Percentiles rank a stretch among this genome's conserved stretches.
phyloP scores from a whole-genome alignment of 1,140 invertebrate species.

The Diorhabda sublineata region DNA sequence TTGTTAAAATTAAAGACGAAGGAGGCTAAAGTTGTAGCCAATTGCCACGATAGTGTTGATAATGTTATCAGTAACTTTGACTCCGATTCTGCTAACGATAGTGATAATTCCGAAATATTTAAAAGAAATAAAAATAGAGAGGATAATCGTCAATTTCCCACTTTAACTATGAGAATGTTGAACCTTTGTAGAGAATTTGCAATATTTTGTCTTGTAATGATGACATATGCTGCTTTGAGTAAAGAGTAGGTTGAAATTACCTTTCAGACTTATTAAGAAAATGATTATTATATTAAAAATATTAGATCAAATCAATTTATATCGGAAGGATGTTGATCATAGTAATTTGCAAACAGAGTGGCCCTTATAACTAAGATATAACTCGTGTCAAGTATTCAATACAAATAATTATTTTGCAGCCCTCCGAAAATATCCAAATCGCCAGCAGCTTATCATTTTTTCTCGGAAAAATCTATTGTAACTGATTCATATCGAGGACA shows the following conservation, averaged over 20 bases:
- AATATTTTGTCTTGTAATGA: slow-evolving; percentile 51
- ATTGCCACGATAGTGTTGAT: slow-evolving; percentile 24
- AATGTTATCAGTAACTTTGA: slow-evolving; percentile 23
- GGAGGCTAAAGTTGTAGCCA: slow-evolving; percentile 19
- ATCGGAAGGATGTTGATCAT: too few relatives aligned
- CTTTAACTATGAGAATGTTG: slow-evolving; percentile 37
- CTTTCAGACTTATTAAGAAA: not conserved
- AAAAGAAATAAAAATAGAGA: slow-evolving; percentile 11
- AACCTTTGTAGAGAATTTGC: slow-evolving; percentile 41
- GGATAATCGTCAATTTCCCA: slow-evolving; percentile 15
- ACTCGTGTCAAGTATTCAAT: too few relatives aligned
- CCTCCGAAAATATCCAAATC: slow-evolving; percentile 63
- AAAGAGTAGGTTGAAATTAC: slow-evolving; percentile 53
- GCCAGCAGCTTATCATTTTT: slow-evolving; percentile 65
- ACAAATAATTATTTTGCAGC: slow-evolving; percentile 43
- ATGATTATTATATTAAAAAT: too few relatives aligned
- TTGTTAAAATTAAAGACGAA: slow-evolving; percentile 20
- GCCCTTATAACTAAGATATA: too few relatives aligned
- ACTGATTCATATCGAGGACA: slow-evolving; percentile 72
- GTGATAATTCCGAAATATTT: slow-evolving; percentile 5
- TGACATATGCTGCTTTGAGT: slow-evolving; percentile 57
- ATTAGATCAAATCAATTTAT: too few relatives aligned
- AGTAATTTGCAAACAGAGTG: too few relatives aligned
- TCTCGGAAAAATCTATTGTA: slow-evolving; percentile 60
- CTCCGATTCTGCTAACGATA: slow-evolving; percentile 20